Evolutionary conservation across 1,140 invertebrate genomes (phyloP), one percentile per base, ranked within the genome.

Genomic region (Pogonomyrmex californicus): DNA sequence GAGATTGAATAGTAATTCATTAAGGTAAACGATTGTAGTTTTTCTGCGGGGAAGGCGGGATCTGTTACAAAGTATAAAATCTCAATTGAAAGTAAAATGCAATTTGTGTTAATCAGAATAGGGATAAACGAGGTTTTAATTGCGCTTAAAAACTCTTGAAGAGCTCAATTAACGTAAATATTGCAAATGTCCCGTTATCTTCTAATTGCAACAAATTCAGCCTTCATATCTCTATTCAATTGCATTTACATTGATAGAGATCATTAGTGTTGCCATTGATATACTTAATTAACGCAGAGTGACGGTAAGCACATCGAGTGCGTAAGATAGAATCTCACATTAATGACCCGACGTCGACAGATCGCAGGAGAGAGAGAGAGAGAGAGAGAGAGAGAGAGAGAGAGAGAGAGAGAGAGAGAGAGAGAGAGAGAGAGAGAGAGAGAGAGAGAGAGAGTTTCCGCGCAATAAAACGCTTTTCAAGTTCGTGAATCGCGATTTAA

Each of bases 401-500:
- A 23, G 23, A 23, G 23, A 23, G 23, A 23, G 23, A 68, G 49
- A 65, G 38, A 23, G 23, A 23, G 23, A 23, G 83, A 78, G 65
- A 23, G 23, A 23, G 23, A 23, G 23, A 23, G 83, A 78, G 65
- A 23, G 23, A 23, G 23, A 23, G 23, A 23, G 23, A 23, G 23
- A 23, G 23, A 23, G 23, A 23, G 23, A 23, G 23, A 23, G 23
- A 68, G 49, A 65, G 38, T 62, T 66, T 60, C 49, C 65, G 38
- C 38, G 75, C 33, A 44, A 78, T 62, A 70, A 85, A 86, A 83
- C 78, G 73, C 87, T 88, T 76, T 86, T 89, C 83, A 82, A 54
- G 51, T 49, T 54, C 33, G 78, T 76, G 85, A 89, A 85, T 83
- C 83, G 81, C 70, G 89, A 91, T 90, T 73, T 90, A 87, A 92